Conservation (phyloP, 1,140 invertebrate genomes). For the Panonychus citri region DNA sequence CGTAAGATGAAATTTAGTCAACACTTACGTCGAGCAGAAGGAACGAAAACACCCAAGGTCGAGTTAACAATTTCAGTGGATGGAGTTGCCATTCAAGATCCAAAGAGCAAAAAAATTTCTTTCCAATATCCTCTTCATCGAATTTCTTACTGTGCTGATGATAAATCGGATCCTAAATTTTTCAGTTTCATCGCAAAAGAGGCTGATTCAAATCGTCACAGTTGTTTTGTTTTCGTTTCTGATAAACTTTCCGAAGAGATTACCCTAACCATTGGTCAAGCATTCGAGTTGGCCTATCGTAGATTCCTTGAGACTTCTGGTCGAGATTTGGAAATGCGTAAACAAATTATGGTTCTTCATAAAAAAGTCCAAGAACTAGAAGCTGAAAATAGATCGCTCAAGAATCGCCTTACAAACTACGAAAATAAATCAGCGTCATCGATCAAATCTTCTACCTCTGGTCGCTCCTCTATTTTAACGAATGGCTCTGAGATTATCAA, state of each 20-base stretch:
- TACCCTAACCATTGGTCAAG: conserved; percentile 84
- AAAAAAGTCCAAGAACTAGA: conserved; percentile 45
- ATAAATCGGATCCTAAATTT: conserved; percentile 89
- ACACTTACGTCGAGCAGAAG: conserved; percentile 74
- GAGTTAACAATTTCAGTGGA: conserved; percentile 74
- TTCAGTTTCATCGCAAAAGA: conserved; percentile 92
- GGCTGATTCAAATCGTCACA: conserved; percentile 50
- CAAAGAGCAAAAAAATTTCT: conserved; percentile 44
- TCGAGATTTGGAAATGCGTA: conserved; percentile 43
- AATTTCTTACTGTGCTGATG: conserved; percentile 93
- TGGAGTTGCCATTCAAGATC: conserved; percentile 76
- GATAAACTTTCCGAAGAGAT: conserved; percentile 90
- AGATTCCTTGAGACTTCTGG: conserved; percentile 52
- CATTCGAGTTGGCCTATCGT: conserved; percentile 82
- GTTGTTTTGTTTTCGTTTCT: conserved; percentile 86
- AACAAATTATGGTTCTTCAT: conserved; percentile 41
- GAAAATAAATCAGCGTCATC: neutral
- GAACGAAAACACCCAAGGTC: conserved; percentile 73
- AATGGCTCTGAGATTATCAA: neutral
- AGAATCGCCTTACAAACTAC: conserved; percentile 30
- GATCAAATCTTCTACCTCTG: neutral
- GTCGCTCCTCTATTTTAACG: neutral
- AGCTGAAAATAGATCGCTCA: conserved; percentile 40
- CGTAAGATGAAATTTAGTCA: conserved; percentile 80
- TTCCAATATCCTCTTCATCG: conserved; percentile 89